Base-by-base conservation (phyloP, 2,797 vertebrate species). In the Coregonus sp. region DNA sequence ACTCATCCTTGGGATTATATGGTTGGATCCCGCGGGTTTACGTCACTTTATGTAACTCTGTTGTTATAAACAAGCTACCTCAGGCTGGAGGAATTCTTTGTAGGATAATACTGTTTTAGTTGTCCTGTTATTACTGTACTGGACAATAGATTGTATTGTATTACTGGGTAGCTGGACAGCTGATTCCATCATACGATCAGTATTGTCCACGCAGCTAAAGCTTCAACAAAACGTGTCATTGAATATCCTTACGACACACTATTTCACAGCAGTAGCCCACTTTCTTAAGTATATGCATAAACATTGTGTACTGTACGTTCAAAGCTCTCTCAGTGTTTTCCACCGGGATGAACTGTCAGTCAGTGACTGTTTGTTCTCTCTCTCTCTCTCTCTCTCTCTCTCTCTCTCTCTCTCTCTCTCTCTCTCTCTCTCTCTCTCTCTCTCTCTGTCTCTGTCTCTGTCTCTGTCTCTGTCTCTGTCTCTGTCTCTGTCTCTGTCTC, bases 311-410 rank as follows among this genome's bases (percentile, higher is more conserved):
- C 76, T 70, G 54, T 29, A 73, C 72, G 66, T 72, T 72, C 66
- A 33, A 67, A 72, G 50, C 70, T 52, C 25, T 52, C 14, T 54
- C 2, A 74, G 59, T 70, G 75, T 81, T 77, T 72, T 71, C 70
- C 82, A 82, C 68, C 20, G 79, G 82, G 81, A 86, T 25, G 35
- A 47, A 54, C 79, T 84, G 86, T 83, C 82, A 86, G 56, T 56
- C 63, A 59, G 5, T 81, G 81, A 72, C 81, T 81, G 81, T 80
- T 83, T 72, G 65, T 81, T 78, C 76, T 70, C 25, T 29, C 68
- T 74, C 54, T 75, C 76, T 75, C 29, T 68, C 1, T 25, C 31
- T 12, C 12, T 52, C 51, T 52, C 51, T 52, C 12, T 52, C 11
- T 56, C 18, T 18, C 54, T 56, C 5, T 56, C 54, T 56, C 4